Conservation (phyloP, 92 coral and sea anemone species). For the Umimayanthus kanabou region DNA sequence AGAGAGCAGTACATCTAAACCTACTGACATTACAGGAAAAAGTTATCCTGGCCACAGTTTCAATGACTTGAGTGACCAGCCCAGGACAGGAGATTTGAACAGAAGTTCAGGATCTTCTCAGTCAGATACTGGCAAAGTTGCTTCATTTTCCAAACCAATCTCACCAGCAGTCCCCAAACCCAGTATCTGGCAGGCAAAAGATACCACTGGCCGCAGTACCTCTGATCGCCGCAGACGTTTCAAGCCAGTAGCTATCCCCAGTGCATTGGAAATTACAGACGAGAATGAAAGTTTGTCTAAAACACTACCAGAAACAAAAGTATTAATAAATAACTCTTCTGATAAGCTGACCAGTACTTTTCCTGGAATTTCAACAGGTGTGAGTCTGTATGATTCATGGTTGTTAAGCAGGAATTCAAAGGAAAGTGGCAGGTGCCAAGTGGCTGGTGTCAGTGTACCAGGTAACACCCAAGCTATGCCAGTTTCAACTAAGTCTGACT, state of each 20-base stretch:
- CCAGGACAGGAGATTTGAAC: not conserved
- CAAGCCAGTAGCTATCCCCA: conserved; percentile 75
- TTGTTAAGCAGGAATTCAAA: conserved; percentile 18
- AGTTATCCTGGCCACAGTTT: not conserved
- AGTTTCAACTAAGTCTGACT: not conserved
- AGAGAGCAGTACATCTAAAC: not conserved
- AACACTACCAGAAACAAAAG: conserved; percentile 33
- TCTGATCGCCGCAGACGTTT: conserved; percentile 81
- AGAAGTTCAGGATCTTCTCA: not conserved
- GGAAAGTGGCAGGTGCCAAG: not conserved
- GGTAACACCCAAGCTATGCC: not conserved
- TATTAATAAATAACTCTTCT: not conserved
- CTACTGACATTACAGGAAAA: not conserved
- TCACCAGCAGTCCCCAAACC: not conserved
- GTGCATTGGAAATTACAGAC: conserved; percentile 38
- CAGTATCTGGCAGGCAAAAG: conserved; percentile 31
- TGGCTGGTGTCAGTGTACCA: too few relatives aligned
- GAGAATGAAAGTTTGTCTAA: conserved; percentile 42
- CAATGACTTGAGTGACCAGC: not conserved
- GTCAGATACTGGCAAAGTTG: not conserved
- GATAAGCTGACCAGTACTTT: conserved; percentile 53
- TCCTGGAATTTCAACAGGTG: conserved; percentile 49
- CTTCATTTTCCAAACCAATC: conserved; percentile 4
- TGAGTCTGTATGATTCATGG: conserved; percentile 38
- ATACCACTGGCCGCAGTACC: conserved; percentile 33